A percentile compares a stretch with the other conserved stretches of the same genome.
phyloP scores from a whole-genome alignment of 2,888 invertebrate species.

The Spisula subtruncata region DNA sequence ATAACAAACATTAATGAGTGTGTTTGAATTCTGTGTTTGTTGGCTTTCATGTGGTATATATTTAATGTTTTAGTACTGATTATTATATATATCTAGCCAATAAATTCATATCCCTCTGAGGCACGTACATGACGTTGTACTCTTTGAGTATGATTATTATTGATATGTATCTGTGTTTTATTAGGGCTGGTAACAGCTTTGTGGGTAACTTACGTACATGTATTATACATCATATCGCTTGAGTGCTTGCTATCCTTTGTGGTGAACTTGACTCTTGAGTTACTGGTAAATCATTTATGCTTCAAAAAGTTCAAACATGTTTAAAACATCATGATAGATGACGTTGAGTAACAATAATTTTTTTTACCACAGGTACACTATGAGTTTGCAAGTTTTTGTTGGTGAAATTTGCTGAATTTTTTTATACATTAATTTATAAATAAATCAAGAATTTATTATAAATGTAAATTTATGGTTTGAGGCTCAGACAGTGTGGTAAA shows the following conservation, averaged over 20 bases:
- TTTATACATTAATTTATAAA: no score
- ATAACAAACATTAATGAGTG: background rate
- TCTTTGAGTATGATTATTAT: background rate
- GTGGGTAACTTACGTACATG: background rate
- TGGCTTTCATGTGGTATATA: slow-evolving; percentile 12
- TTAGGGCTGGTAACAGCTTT: background rate
- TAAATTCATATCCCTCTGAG: background rate
- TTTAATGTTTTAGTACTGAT: slow-evolving; percentile 23
- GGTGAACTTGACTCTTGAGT: background rate
- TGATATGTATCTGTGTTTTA: slow-evolving; percentile 5
- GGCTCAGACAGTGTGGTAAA: no score
- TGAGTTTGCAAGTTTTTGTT: no score
- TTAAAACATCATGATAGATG: background rate
- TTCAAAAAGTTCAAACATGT: background rate
- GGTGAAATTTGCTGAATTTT: no score
- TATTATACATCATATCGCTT: background rate
- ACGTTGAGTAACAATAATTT: no score
- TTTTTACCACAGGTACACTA: background rate
- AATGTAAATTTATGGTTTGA: no score
- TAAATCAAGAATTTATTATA: no score
- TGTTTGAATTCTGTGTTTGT: background rate
- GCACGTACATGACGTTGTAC: background rate
- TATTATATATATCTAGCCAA: background rate
- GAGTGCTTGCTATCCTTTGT: background rate
- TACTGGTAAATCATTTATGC: background rate